Evolutionary conservation across 2,888 invertebrate species (phyloP), one percentile per base, ranked within the genome.

Genomic region (Megalurothrips usitatus): DNA sequence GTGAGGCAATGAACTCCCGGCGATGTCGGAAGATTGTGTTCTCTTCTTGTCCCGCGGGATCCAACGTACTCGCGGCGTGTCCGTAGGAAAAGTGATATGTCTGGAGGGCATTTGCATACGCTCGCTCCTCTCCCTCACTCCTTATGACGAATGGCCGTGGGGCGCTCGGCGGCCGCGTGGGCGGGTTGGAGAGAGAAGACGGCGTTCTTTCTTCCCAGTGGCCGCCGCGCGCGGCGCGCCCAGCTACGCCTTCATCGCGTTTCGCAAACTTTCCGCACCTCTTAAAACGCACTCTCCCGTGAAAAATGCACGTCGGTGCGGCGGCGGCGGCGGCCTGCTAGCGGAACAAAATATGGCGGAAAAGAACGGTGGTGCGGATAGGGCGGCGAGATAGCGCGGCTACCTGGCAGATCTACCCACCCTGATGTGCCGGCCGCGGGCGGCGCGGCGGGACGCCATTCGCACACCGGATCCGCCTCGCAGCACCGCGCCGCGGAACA

Each of bases 271-370:
- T 75, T 75, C 68, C 68, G 68, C 68, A 26, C 68, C 68, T 75
- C 68, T 75, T 75, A 75, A 75, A 75, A 75, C 68, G 68, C 68
- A 75, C 23, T 75, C 68, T 75, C 23, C 68, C 68, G 68, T 75
- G 68, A 75, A 75, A 75, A 75, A 75, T 75, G 26, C 68, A 58
- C 58, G 34, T 2, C 34, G 34, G 34, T 6, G 34, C 58, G 34
- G 34, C 34, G 34, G 34, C 34, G 34, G 2, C 34, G 34, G 58
- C n/a, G 58, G 58, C 58, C 58, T 58, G 68, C 68, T 75, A 11
- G 68, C 68, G 68, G 68, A 75, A 75, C 68, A 75, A 75, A 75
- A 26, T 75, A 26, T 26, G 68, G 68, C 14, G 34, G 34, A 43
- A 43, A 58, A 58, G 58, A 43, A 12, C 58, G 58, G 14, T 17